phyloP scores from a whole-genome alignment of 2,113 vertebrate species.

The Sturnira hondurensis region DNA sequence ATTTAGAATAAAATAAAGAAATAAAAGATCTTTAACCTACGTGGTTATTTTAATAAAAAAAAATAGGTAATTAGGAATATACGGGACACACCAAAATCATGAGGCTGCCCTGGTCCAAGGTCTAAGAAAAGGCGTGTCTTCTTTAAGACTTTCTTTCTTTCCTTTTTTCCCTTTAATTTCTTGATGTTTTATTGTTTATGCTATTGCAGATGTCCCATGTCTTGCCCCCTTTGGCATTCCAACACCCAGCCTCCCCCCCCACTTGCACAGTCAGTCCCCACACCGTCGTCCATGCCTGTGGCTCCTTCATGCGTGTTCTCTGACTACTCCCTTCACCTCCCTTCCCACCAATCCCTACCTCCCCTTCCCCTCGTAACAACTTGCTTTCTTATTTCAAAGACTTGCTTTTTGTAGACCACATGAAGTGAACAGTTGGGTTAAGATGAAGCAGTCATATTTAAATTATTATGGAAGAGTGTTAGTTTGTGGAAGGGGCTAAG shows the following conservation, averaged over 20 bases:
- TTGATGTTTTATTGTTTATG: too few relatives aligned
- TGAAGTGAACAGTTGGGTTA: background rate
- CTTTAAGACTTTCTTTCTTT: background rate
- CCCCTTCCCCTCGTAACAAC: background rate
- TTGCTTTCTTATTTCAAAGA: background rate
- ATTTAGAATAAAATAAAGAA: constrained; percentile 6
- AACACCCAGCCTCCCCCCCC: too few relatives aligned
- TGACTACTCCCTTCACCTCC: too few relatives aligned
- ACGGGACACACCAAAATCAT: background rate
- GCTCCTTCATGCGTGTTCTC: too few relatives aligned
- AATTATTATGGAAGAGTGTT: background rate
- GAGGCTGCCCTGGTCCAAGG: background rate
- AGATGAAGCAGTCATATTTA: background rate
- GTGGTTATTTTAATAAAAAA: background rate
- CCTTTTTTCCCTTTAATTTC: too few relatives aligned
- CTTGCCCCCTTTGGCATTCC: too few relatives aligned
- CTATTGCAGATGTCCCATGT: too few relatives aligned
- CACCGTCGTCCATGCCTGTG: too few relatives aligned
- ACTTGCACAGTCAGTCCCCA: too few relatives aligned
- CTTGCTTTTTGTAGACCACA: background rate
- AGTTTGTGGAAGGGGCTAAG: background rate
- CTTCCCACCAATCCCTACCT: too few relatives aligned
- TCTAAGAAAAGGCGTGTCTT: background rate
- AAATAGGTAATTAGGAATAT: background rate
- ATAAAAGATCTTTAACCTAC: background rate